These are phyloP conservation scores for Nymphalis urticae DNA, from an alignment of 2,888 invertebrate genomes.

Conservation along the genomic window DNA sequence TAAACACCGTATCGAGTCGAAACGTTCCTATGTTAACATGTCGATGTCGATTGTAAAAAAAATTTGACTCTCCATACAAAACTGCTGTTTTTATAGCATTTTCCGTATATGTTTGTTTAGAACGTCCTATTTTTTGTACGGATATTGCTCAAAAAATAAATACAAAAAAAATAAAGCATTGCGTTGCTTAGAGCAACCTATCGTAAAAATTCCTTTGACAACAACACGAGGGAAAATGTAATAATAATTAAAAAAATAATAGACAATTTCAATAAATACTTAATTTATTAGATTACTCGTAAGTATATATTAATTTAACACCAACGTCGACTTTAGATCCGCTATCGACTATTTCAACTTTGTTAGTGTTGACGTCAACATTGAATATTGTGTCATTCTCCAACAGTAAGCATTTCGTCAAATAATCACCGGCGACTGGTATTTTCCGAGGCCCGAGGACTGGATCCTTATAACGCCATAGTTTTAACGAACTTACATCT, in stretches of 20 bases:
- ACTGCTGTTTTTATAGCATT: no score
- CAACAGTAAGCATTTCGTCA: slow-evolving; percentile 82
- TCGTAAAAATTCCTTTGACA: no score
- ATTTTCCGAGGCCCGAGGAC: slow-evolving; percentile 88
- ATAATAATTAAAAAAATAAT: slow-evolving; percentile 40
- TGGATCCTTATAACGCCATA: slow-evolving; percentile 91
- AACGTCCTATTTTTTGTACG: no score
- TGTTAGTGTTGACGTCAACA: slow-evolving; percentile 71
- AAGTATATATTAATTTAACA: slow-evolving; percentile 77
- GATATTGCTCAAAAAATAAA: no score
- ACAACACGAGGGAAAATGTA: no score
- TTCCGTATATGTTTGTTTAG: no score
- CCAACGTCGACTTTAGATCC: slow-evolving; percentile 77
- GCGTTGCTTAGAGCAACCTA: no score
- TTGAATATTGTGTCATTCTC: slow-evolving; percentile 71
- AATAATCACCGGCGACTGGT: slow-evolving; percentile 85
- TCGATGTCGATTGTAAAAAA: no score
- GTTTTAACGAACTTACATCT: slow-evolving; percentile 83
- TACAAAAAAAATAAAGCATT: no score
- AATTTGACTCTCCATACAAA: no score
- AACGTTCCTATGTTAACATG: no score
- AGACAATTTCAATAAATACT: slow-evolving; percentile 44
- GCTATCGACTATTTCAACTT: slow-evolving; percentile 68
- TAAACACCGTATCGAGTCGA: no score
- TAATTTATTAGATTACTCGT: slow-evolving; percentile 51